These are phyloP conservation scores for Desoria tigrina DNA, from an alignment of 2,888 invertebrate species.

Conservation along the genomic window DNA sequence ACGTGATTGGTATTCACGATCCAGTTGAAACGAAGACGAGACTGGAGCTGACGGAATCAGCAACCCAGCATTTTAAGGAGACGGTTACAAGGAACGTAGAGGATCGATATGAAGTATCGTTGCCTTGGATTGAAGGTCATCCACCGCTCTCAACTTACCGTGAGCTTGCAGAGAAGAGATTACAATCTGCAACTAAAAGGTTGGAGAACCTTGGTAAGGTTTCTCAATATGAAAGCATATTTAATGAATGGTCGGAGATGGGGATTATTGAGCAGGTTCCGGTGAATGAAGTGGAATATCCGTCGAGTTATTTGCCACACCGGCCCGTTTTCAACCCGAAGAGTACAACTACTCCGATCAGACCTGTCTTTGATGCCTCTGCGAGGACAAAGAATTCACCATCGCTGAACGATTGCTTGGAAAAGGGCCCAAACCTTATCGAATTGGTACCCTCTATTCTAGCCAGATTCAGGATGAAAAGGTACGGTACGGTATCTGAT, in stretches of 20 bases:
- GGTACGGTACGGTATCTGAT: constrained; percentile 18
- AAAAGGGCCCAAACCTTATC: constrained; percentile 45
- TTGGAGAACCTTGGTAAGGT: not conserved
- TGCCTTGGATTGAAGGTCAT: constrained; percentile 55
- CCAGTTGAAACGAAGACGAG: constrained; percentile 36
- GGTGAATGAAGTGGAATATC: constrained; percentile 28
- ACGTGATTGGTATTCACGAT: constrained; percentile 34
- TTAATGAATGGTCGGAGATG: constrained; percentile 25
- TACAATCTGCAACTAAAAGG: constrained; percentile 13
- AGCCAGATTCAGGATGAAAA: constrained; percentile 14
- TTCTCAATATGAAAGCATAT: constrained; percentile 16
- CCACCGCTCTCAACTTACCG: constrained; percentile 46
- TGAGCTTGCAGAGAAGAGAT: constrained; percentile 15
- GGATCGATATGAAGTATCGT: constrained; percentile 54
- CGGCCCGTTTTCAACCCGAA: constrained; percentile 37
- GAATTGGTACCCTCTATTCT: constrained; percentile 37
- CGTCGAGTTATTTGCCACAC: constrained; percentile 40
- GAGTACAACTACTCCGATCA: constrained; percentile 16
- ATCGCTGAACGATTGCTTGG: constrained; percentile 47
- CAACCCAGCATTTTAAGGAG: constrained; percentile 27
- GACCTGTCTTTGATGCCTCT: constrained; percentile 30
- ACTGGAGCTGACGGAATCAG: constrained; percentile 13
- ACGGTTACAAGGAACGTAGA: constrained; percentile 52
- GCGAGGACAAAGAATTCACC: constrained; percentile 12
- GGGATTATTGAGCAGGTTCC: constrained; percentile 53